These are phyloP conservation scores for Charaxes varanes DNA, from an alignment of 1,140 invertebrate genomes.

Conservation along the genomic window DNA sequence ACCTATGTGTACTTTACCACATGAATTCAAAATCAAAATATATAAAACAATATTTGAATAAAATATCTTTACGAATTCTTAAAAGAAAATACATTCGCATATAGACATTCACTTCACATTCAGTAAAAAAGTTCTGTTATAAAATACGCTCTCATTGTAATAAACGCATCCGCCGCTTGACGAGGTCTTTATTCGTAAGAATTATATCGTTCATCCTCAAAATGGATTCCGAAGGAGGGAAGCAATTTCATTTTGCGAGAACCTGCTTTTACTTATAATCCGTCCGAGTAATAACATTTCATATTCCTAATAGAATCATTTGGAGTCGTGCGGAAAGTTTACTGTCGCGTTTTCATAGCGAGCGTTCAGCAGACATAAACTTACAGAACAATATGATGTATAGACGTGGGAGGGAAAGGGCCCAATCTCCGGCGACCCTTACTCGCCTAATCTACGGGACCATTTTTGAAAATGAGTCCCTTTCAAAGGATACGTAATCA, in stretches of 20 bases:
- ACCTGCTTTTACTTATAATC: constrained; percentile 73
- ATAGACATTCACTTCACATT: no score
- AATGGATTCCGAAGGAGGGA: constrained; percentile 71
- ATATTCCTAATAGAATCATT: constrained; percentile 74
- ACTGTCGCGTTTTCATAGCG: constrained; percentile 72
- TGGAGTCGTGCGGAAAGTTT: constrained; percentile 68
- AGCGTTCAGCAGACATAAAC: constrained; percentile 70
- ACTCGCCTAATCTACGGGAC: constrained; percentile 38
- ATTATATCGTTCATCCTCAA: constrained; percentile 72
- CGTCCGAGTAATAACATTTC: constrained; percentile 73
- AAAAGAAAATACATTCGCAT: no score
- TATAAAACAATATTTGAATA: no score
- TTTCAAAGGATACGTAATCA: constrained; percentile 2
- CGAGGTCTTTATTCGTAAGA: constrained; percentile 66
- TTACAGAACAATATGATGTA: constrained; percentile 65
- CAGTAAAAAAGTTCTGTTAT: no score
- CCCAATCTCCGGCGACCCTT: constrained; percentile 56
- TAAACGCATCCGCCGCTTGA: constrained; percentile 51
- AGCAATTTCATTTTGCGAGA: constrained; percentile 74
- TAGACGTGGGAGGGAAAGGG: constrained; percentile 35
- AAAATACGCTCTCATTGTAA: constrained; percentile 32
- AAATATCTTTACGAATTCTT: no score
- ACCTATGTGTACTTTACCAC: no score
- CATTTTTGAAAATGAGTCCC: constrained; percentile 17
- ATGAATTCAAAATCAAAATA: no score